Percentiles rank a stretch among this genome's conserved stretches.
Conservation (phyloP, 64 coral and sea anemone species). For the Actinia tenebrosa region DNA sequence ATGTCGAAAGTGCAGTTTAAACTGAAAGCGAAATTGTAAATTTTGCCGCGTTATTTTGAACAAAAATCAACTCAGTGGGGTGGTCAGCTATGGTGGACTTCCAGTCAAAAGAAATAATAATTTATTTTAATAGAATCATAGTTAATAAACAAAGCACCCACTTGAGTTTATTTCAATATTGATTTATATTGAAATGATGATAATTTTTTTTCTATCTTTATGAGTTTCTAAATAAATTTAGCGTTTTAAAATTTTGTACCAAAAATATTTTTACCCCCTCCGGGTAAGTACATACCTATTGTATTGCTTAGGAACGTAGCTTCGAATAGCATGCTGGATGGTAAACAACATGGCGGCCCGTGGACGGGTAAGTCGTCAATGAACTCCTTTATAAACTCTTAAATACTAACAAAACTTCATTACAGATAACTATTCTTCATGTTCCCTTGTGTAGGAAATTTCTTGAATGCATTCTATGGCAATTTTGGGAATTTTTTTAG, state of each 20-base stretch:
- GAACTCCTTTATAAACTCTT: constrained; percentile 15
- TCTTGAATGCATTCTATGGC: not conserved
- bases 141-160: not conserved
- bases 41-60: not conserved
- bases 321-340: constrained; percentile 63
- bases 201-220: not conserved
- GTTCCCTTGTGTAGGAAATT: not conserved
- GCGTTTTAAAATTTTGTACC: not conserved
- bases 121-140: not conserved
- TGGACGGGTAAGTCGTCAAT: constrained; percentile 59
- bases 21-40: not conserved
- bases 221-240: not conserved
- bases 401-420: not conserved
- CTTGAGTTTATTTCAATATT: not conserved
- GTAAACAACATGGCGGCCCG: constrained; percentile 92
- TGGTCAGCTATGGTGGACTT: not conserved
- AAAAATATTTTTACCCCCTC: constrained; percentile 17
- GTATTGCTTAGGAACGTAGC: constrained; percentile 21
- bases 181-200: not conserved
- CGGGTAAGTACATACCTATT: not conserved
- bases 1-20: not conserved
- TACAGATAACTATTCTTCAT: not conserved
- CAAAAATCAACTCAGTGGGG: not conserved
- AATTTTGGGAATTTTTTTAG: not conserved
- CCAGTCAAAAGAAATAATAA: not conserved